A percentile compares a stretch with the other conserved stretches of the same genome.
These are phyloP conservation scores for Eilema sororculum DNA, from an alignment of 2,888 invertebrate genomes.

Conservation along the genomic window DNA sequence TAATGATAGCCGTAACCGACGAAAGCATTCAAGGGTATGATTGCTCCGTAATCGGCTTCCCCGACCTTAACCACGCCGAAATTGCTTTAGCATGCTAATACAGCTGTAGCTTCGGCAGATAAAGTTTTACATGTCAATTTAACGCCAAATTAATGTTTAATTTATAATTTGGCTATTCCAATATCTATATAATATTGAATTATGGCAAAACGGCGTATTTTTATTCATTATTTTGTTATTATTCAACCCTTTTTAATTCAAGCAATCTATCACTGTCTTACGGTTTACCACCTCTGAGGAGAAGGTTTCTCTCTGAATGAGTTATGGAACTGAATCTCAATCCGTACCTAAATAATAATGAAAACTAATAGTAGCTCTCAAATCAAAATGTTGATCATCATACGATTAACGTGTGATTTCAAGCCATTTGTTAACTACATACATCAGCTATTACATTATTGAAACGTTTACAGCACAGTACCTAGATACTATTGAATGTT, in stretches of 20 bases:
- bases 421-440: background rate
- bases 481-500: too few species aligned
- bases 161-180: background rate
- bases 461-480: too few species aligned
- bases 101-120: background rate
- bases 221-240: background rate
- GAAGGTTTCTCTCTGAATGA: background rate
- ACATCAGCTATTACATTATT: too few species aligned
- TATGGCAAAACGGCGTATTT: background rate
- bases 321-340: background rate
- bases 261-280: background rate
- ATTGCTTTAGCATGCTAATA: slow-evolving; percentile 4
- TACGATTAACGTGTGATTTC: background rate
- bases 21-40: background rate
- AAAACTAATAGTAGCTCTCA: background rate
- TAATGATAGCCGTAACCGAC: background rate
- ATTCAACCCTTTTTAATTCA: background rate
- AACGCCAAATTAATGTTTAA: background rate
- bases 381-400: background rate
- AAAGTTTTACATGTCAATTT: background rate
- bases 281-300: background rate
- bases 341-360: background rate
- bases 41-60: background rate
- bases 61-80: background rate
- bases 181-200: background rate